Evolutionary conservation across 2,113 vertebrate genomes (phyloP).

Genomic region (Cyanoliseus patagonus): DNA sequence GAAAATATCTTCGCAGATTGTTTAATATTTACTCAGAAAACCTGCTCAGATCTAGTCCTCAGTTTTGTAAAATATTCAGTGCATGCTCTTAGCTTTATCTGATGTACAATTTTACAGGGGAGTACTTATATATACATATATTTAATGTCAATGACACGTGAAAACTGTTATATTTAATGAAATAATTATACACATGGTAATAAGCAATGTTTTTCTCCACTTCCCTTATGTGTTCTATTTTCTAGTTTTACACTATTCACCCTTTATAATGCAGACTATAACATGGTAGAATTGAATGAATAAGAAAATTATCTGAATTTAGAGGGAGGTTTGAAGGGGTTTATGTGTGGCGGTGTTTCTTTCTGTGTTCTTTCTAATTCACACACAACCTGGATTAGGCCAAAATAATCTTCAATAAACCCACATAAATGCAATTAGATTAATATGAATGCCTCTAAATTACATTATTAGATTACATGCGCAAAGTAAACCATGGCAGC

Average conservation of each 20-base stretch:
- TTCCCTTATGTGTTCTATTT: not conserved
- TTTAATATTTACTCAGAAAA: not conserved
- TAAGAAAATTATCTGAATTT: not conserved
- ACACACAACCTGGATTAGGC: not conserved
- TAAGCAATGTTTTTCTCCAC: not conserved
- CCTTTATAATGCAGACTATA: not conserved
- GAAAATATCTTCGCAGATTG: not conserved
- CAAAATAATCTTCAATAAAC: not conserved
- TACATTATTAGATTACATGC: not conserved
- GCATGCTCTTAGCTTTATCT: not conserved
- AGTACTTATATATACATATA: not conserved
- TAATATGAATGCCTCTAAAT: not conserved
- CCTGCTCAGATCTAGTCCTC: not conserved
- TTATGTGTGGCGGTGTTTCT: not conserved
- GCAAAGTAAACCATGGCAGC: not conserved
- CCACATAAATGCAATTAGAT: not conserved
- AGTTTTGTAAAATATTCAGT: not conserved
- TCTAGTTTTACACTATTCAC: not conserved
- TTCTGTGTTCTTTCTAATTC: not conserved
- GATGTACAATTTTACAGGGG: not conserved
- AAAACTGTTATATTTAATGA: not conserved
- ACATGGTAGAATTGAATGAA: not conserved
- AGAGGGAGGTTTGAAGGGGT: accelerated
- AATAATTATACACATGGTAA: not conserved
- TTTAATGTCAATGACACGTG: not conserved